Percentiles rank a stretch among this genome's conserved stretches.
phyloP scores from a whole-genome alignment of 2,888 invertebrate species.

The Onchidella celtica region DNA sequence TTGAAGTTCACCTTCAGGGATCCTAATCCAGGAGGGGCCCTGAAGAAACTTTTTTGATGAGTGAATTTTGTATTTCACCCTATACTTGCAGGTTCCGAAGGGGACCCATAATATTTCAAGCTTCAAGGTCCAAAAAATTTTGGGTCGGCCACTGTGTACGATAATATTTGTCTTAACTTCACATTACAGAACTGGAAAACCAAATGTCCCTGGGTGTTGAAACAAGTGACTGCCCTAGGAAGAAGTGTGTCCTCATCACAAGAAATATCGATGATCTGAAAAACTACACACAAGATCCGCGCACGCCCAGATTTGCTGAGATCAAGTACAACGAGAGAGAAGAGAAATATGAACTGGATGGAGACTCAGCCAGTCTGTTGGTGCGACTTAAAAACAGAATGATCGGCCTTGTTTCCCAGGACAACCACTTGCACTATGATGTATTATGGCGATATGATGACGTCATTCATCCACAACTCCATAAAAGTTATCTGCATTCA shows the following conservation, averaged over 20 bases:
- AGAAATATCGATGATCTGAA: constrained; percentile 77
- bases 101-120: too few relatives aligned
- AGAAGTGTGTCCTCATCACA: constrained; percentile 66
- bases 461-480: constrained; percentile 73
- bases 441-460: constrained; percentile 78
- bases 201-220: constrained; percentile 68
- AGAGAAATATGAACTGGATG: constrained; percentile 63
- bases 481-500: constrained; percentile 70
- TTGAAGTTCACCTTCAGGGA: too few relatives aligned
- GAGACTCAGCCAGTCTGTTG: constrained; percentile 59
- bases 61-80: too few relatives aligned
- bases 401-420: constrained; percentile 58
- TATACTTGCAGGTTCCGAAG: too few relatives aligned
- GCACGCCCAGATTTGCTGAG: constrained; percentile 66
- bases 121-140: too few relatives aligned
- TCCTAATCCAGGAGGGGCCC: too few relatives aligned
- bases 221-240: constrained; percentile 59
- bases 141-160: too few relatives aligned
- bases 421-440: constrained; percentile 64
- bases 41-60: too few relatives aligned
- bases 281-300: constrained; percentile 68
- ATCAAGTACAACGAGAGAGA: constrained; percentile 65
- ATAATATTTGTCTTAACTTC: too few relatives aligned
- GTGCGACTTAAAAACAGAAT: constrained; percentile 63
- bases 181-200: constrained; percentile 72